These are phyloP conservation scores for Griposia aprilina DNA, from an alignment of 2,888 invertebrate genomes.

Conservation along the genomic window DNA sequence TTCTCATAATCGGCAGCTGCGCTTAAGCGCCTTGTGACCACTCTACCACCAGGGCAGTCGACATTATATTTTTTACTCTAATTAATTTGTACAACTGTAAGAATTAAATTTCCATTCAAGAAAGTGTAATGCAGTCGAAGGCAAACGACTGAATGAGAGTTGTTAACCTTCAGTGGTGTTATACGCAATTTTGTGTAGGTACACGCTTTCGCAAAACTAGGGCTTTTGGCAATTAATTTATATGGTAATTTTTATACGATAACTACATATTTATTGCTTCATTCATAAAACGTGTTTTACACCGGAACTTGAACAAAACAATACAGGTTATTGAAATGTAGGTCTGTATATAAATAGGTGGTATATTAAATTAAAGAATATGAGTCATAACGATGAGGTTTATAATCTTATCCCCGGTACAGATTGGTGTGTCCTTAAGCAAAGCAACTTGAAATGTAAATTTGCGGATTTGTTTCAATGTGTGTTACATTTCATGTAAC, in stretches of 20 bases:
- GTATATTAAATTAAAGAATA: too few species aligned
- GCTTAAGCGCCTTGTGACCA: too few species aligned
- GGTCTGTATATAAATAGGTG: too few species aligned
- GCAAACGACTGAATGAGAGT: conserved; percentile 57
- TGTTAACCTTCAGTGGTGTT: conserved; percentile 51
- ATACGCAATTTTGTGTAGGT: conserved; percentile 39
- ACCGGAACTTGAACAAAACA: not conserved
- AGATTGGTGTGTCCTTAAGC: not conserved
- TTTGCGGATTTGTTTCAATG: not conserved
- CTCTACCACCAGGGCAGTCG: not conserved
- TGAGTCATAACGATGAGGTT: not conserved
- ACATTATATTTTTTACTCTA: conserved; percentile 11
- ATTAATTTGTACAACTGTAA: conserved; percentile 17
- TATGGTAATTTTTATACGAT: conserved; percentile 21
- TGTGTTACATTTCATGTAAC: not conserved
- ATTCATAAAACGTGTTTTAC: conserved; percentile 21
- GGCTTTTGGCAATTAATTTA: conserved; percentile 41
- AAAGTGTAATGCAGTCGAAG: conserved; percentile 52
- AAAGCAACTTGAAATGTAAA: not conserved
- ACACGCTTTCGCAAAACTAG: conserved; percentile 54
- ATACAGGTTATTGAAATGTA: not conserved
- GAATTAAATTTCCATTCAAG: conserved; percentile 36
- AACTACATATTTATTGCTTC: conserved; percentile 23
- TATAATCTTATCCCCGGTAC: not conserved
- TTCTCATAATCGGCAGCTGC: too few species aligned